Conservation (phyloP, 2,797 vertebrate species). For the Anguilla anguilla region DNA sequence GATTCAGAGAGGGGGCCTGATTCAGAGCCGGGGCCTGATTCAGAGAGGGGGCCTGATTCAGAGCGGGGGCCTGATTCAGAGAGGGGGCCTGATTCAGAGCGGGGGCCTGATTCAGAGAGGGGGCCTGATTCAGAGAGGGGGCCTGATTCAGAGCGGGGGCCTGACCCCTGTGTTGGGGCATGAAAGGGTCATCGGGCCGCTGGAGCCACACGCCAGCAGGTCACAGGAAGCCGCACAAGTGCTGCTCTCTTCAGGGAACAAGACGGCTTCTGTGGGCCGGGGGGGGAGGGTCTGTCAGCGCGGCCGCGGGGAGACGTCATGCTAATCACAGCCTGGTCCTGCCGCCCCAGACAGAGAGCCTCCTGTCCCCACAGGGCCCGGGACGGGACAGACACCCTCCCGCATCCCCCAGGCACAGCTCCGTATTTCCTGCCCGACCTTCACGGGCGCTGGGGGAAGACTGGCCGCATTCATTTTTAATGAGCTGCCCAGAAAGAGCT, state of each 20-base stretch:
- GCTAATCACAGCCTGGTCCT: background rate
- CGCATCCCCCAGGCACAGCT: constrained; percentile 44
- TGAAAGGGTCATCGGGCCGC: background rate
- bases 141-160: no score
- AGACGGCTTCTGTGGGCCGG: background rate
- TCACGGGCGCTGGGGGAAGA: background rate
- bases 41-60: no score
- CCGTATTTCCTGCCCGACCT: constrained; percentile 60
- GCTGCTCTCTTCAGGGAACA: background rate
- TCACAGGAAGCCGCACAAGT: background rate
- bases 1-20: no score
- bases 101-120: no score
- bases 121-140: no score
- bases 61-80: no score
- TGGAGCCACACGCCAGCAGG: no score
- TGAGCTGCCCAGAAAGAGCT: constrained; percentile 40
- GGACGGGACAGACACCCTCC: constrained; percentile 28
- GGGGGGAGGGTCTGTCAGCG: background rate
- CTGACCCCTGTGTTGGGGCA: background rate
- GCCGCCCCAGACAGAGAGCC: background rate
- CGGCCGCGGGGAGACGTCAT: no score
- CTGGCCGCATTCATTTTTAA: constrained; percentile 68
- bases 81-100: background rate
- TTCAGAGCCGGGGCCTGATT: no score
- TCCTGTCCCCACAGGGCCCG: background rate